Conservation (phyloP, 1,140 invertebrate species). For the Drosophila nigromelanica region DNA sequence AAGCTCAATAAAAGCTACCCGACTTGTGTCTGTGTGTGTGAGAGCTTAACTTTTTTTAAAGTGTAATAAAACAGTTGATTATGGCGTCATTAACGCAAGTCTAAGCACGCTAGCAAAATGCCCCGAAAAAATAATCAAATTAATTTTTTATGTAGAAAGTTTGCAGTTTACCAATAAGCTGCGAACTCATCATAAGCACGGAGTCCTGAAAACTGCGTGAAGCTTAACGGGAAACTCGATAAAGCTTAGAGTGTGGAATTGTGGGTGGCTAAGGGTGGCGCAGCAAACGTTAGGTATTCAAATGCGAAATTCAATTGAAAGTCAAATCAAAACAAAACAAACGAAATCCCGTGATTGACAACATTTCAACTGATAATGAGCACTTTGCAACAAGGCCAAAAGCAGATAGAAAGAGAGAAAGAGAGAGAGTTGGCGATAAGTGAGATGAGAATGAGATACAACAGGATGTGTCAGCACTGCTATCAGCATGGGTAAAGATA, state of each 20-base stretch:
- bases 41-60: slow-evolving; percentile 70
- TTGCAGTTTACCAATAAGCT: slow-evolving; percentile 68
- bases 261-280: slow-evolving; percentile 27
- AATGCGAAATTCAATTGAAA: slow-evolving; percentile 79
- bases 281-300: slow-evolving; percentile 64
- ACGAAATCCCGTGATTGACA: slow-evolving; percentile 77
- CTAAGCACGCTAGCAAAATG: slow-evolving; percentile 46
- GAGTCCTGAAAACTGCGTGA: slow-evolving; percentile 35
- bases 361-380: slow-evolving; percentile 78
- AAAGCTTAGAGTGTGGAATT: background rate
- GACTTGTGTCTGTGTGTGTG: background rate
- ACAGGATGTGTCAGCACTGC: slow-evolving; percentile 42
- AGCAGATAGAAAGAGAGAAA: background rate
- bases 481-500: slow-evolving; percentile 30
- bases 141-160: slow-evolving; percentile 80
- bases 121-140: slow-evolving; percentile 68
- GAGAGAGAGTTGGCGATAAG: background rate
- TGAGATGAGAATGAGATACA: slow-evolving; percentile 3
- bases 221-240: slow-evolving; percentile 40
- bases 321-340: slow-evolving; percentile 79
- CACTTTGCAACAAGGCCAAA: slow-evolving; percentile 43
- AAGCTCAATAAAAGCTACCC: slow-evolving; percentile 31
- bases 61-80: slow-evolving; percentile 80
- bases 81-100: slow-evolving; percentile 77
- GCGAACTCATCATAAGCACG: slow-evolving; percentile 68